A percentile compares a stretch with the other conserved stretches of the same genome.
Conservation (phyloP, 1,140 invertebrate genomes). For the Lithobius niger region DNA sequence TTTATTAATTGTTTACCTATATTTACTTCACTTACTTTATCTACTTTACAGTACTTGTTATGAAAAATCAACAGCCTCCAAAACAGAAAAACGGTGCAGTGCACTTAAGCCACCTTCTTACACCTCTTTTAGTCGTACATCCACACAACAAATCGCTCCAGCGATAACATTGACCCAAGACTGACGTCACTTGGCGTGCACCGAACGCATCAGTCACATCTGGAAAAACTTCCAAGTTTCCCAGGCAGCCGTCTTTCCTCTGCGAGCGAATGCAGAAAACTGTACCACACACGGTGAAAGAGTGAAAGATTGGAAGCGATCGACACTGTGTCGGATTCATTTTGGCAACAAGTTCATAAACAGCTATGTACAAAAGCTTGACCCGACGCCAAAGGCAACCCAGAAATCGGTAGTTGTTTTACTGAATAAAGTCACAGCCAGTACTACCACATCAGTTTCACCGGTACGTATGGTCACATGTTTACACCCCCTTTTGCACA, state of each 20-base stretch:
- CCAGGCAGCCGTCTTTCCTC: slow-evolving; percentile 20
- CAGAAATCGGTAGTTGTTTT: slow-evolving; percentile 11
- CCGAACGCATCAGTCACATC: slow-evolving; percentile 12
- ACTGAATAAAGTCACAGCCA: slow-evolving; percentile 13
- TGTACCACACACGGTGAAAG: slow-evolving; percentile 21
- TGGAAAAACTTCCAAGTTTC: slow-evolving; percentile 16
- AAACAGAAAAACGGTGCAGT: background rate
- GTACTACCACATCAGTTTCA: slow-evolving; percentile 22
- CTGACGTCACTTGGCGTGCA: slow-evolving; percentile 4
- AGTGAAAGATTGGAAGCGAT: slow-evolving; percentile 14
- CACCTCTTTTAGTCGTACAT: slow-evolving; percentile 12
- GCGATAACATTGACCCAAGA: background rate
- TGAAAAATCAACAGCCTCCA: background rate
- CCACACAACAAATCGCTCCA: slow-evolving; percentile 12
- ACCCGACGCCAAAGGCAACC: slow-evolving; percentile 16
- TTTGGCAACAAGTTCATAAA: slow-evolving; percentile 7
- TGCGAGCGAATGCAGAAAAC: slow-evolving; percentile 18
- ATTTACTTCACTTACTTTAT: too few species aligned
- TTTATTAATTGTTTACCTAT: too few species aligned
- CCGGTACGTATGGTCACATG: slow-evolving; percentile 15
- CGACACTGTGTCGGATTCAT: slow-evolving; percentile 1
- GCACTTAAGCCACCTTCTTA: background rate
- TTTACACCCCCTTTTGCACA: slow-evolving; percentile 8
- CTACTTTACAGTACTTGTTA: background rate
- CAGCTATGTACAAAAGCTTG: slow-evolving; percentile 7